Conservation (phyloP, 2,888 invertebrate species). For the Eupithecia centaureata region DNA sequence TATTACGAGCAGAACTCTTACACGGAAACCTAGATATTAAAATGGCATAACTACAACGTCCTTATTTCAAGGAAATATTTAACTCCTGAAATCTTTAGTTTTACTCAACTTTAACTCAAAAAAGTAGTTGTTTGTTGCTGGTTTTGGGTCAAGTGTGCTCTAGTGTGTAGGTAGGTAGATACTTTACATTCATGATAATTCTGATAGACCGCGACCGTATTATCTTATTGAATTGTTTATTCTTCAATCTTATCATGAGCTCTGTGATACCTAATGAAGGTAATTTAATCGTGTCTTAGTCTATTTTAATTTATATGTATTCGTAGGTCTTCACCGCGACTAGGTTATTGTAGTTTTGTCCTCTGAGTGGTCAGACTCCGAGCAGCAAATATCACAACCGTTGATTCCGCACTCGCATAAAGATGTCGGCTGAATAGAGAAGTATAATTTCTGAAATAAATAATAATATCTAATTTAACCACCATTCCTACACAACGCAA, state of each 20-base stretch:
- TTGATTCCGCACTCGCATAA: slow-evolving; percentile 91
- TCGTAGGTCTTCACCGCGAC: slow-evolving; percentile 50
- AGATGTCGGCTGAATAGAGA: slow-evolving; percentile 88
- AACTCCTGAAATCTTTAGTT: not conserved
- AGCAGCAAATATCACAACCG: slow-evolving; percentile 87
- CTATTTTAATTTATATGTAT: slow-evolving; percentile 28
- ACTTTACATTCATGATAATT: slow-evolving; percentile 69
- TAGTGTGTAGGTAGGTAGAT: slow-evolving; percentile 36
- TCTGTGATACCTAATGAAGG: slow-evolving; percentile 16
- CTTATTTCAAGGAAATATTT: not conserved
- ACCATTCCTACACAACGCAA: slow-evolving; percentile 1
- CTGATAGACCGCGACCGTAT: slow-evolving; percentile 60
- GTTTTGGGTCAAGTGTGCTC: slow-evolving; percentile 67
- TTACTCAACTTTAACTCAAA: too few species aligned
- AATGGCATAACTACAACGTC: not conserved
- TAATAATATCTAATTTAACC: slow-evolving; percentile 24
- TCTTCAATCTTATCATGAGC: slow-evolving; percentile 56
- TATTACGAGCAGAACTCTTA: not conserved
- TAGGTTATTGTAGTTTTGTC: slow-evolving; percentile 76
- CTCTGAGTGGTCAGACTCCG: slow-evolving; percentile 74
- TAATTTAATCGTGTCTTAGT: slow-evolving; percentile 33
- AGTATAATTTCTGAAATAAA: slow-evolving; percentile 87
- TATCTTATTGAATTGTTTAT: slow-evolving; percentile 67
- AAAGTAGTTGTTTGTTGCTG: not conserved
- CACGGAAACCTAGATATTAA: not conserved